Base-by-base conservation (phyloP, 64 coral and sea anemone species). In the Montipora cactus region DNA sequence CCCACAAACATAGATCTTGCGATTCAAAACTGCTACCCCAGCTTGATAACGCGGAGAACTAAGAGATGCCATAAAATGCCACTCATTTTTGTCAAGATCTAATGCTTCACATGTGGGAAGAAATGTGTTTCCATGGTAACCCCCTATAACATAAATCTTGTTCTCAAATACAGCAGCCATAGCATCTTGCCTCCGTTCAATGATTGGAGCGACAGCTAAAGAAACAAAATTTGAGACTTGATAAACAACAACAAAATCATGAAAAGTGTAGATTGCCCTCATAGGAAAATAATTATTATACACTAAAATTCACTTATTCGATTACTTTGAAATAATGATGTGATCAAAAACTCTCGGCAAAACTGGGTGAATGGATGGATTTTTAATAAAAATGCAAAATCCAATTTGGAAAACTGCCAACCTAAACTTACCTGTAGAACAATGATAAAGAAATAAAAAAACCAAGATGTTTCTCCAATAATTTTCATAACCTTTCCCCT, bases 61-160 rank as follows among this genome's bases (percentile, higher is more conserved):
- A 80, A 98, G 81, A 5, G 97, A 81, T 52, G 94, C 79, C 89
- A 90, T 91, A 74, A 95, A 93, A 66, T 93, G 84, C 97, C 97
- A 98, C 28, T 84, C 90, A 62, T 96, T 96, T 15, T 72, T 76
- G 28, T 98, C 94, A 61, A 96, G 87, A 46, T 98, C 91, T 19
- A 94, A 81, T 28, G 85, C 92, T 75, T 98, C 97, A 67, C 94
- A 91, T 7, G 97, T 96, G 64, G 97, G 59, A 77, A 96, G 59
- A 37, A 95, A 95, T n/a, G 90, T 80, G 15, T 93, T 93, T 22
- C 91, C 82, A 79, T 94, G 89, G 76, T 98, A 95, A 55, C 97
- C 97, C 80, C 97, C 97, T 8, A 98, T 94, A 4, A 98, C 83
- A n/a, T 96, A 98, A 79, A 98, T 96, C 59, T 89, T 96, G 83